Base-by-base conservation (phyloP, 2,113 vertebrate genomes). In the Odontesthes bonariensis region DNA sequence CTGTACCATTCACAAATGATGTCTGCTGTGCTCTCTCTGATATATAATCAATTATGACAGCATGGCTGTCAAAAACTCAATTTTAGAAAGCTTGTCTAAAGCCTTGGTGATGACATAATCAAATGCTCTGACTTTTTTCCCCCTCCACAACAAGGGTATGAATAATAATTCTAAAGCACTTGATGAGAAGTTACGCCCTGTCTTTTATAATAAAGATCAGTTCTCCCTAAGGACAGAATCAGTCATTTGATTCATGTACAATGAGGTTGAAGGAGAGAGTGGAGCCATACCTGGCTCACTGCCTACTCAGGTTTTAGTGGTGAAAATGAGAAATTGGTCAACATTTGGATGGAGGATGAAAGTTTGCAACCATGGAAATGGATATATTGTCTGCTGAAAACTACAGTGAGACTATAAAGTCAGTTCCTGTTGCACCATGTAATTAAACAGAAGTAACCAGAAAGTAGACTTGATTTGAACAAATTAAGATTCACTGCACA, bases 181-280 rank as follows among this genome's bases (percentile, higher is more conserved):
- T 73, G 22, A 77, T 63, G 44, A 71, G 67, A 68, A 68, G 27
- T 32, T 8, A n/a, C 6, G 35, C 11, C 57, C 8, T 46, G 31
- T 8, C 14, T 61, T 75, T 44, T 23, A 70, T 14, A 46, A 66
- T 72, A 20, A 62, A 68, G 31, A n/a, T 51, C 67, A 32, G 49
- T 33, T 79, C 40, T 62, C 40, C 38, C 22, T 27, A 38, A 11
- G 66, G 40, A 49, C 49, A 62, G 49, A 55, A 31, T 73, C 61
- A 73, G 49, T 62, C 52, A 53, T 69, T 32, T 60, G 47, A 64
- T 69, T 44, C 40, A 73, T 73, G 27, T 7, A 44, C 55, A 61
- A 67, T 69, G 47, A 58, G 20, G 32, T 11, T 33, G 47, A 63
- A 16, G 20, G 64, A 12, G 58, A 22, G 9, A 5, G 35, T 17